Evolutionary conservation across 2,888 invertebrate genomes (phyloP).

Genomic region (Herminia tarsipennalis): DNA sequence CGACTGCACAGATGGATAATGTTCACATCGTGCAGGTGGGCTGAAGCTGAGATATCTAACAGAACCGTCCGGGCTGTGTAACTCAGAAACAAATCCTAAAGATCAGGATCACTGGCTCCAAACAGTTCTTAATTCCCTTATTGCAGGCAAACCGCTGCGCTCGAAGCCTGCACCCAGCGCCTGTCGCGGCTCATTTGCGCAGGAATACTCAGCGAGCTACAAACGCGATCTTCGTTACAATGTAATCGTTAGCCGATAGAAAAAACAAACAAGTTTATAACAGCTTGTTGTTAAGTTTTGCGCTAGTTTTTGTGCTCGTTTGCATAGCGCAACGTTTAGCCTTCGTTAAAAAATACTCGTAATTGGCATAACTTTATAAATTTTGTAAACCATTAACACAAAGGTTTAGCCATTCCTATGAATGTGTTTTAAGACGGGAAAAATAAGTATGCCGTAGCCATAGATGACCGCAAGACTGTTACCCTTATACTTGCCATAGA

Average conservation of each 20-base stretch:
- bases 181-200: conserved; percentile 6
- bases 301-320: conserved; percentile 10
- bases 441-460: too few species aligned
- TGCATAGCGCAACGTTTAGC: conserved; percentile 7
- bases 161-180: background rate
- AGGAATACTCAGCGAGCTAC: background rate
- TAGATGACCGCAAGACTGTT: too few species aligned
- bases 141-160: background rate
- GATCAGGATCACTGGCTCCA: too few species aligned
- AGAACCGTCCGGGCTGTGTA: too few species aligned
- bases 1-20: too few species aligned
- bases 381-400: background rate
- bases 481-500: too few species aligned
- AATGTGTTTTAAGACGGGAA: background rate
- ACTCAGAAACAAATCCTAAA: too few species aligned
- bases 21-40: too few species aligned
- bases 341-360: conserved; percentile 4
- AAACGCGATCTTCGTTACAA: conserved; percentile 10
- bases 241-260: conserved; percentile 16
- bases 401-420: background rate
- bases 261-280: conserved; percentile 13
- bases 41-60: too few species aligned
- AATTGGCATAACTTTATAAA: background rate
- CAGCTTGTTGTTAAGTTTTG: conserved; percentile 7
- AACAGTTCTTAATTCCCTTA: background rate